Base-by-base conservation (phyloP, 2,888 invertebrate genomes). In the Junonia oenone region DNA sequence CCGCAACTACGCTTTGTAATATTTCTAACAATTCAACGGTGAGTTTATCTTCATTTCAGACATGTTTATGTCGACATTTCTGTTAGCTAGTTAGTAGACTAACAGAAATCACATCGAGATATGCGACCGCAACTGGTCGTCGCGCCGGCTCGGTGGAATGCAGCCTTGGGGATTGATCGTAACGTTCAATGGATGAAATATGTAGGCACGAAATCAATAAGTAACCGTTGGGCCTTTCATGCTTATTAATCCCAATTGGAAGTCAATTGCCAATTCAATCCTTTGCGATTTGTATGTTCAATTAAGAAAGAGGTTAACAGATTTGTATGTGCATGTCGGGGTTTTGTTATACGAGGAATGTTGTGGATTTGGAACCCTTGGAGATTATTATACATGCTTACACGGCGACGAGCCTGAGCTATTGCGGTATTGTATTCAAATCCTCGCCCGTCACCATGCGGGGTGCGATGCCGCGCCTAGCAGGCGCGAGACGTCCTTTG, bases 391-490 rank as follows among this genome's bases (percentile, higher is more conserved):
- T 86, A 82, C 78, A 86, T 82, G 81, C 83, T 75, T 69, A 79
- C 73, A 75, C 76, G 75, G 80, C 72, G 78, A 82, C 83, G 83
- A 81, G 80, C 79, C 76, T 86, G 87, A 85, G 83, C 73, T 83
- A 86, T 86, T 80, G 84, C 76, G 61, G 81, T 73, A 90, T 90
- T 90, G 89, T 90, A 90, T 90, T 89, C 82, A 87, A 90, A 90
- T 90, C 69, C 70, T 63, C 65, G 68, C 73, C 76, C 82, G 79
- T 81, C 84, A 80, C 55, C 48, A 55, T 45, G 50, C 49, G 27
- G 60, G 58, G 62, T 56, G 61, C 52, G 56, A 58, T 57, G 45
- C 58, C 35, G 38, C 38, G 17, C 19, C 19, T 19, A 19, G 17
- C 17, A 51, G 54, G 54, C 45, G 59, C 49, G 61, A 55, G 51